Conservation (phyloP, 2,888 invertebrate species). For the Nemurella pictetii region DNA sequence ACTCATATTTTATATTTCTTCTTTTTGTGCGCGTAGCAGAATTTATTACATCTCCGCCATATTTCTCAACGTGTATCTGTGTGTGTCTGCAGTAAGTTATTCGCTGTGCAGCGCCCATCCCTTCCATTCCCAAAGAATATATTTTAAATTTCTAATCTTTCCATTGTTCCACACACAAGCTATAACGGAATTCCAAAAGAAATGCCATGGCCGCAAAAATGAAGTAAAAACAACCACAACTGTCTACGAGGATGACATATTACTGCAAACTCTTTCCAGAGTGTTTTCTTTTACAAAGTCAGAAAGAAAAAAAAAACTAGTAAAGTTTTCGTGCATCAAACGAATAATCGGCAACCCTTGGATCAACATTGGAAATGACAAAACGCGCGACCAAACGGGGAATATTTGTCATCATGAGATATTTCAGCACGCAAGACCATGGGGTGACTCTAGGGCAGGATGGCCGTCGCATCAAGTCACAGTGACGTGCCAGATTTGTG, state of each 20-base stretch:
- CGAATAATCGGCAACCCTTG: neutral
- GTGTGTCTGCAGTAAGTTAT: neutral
- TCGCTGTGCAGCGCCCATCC: neutral
- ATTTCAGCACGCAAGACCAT: no score
- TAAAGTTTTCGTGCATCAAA: neutral
- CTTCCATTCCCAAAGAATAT: neutral
- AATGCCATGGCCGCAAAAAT: neutral
- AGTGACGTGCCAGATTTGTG: slow-evolving; percentile 37
- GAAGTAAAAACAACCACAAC: neutral
- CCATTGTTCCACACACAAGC: neutral
- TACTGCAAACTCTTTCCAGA: neutral
- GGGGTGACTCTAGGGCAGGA: no score
- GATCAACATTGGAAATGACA: neutral
- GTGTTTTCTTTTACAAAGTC: neutral
- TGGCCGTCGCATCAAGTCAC: no score
- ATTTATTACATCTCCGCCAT: neutral
- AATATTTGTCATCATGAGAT: no score
- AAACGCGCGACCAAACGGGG: neutral
- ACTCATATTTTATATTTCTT: neutral
- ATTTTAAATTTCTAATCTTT: neutral
- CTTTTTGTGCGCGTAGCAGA: neutral
- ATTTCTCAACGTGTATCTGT: neutral
- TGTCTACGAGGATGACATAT: neutral
- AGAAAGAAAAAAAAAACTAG: neutral
- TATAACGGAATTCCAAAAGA: neutral